Evolutionary conservation across 2,888 invertebrate genomes (phyloP).

Genomic region (Patella depressa): DNA sequence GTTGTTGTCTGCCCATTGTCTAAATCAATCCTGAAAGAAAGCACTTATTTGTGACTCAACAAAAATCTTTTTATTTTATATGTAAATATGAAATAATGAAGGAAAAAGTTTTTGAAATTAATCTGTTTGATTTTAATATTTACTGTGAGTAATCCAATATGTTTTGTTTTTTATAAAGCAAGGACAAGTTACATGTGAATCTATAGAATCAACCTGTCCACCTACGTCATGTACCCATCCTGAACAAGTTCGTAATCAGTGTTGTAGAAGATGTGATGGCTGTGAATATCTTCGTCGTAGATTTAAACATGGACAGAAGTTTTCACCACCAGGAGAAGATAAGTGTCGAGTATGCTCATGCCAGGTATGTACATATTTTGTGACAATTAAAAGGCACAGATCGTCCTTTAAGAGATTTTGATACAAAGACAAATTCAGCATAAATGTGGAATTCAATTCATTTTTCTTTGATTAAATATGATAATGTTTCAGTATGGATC

Average conservation of each 20-base stretch:
- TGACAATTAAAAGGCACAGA: neutral
- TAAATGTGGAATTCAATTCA: too few species aligned
- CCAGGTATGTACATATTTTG: slow-evolving; percentile 40
- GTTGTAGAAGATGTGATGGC: slow-evolving; percentile 58
- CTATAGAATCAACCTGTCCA: slow-evolving; percentile 46
- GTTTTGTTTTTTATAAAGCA: slow-evolving; percentile 31
- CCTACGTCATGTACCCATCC: slow-evolving; percentile 54
- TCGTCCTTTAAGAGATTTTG: too few species aligned
- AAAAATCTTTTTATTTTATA: neutral
- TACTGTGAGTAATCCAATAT: neutral
- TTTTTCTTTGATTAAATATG: too few species aligned
- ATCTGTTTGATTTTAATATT: neutral
- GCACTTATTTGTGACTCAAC: too few species aligned
- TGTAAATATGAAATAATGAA: neutral
- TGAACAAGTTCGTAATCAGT: slow-evolving; percentile 47
- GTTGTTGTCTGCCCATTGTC: too few species aligned
- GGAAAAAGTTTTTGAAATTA: neutral
- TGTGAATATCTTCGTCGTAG: slow-evolving; percentile 54
- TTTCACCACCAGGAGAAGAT: slow-evolving; percentile 54
- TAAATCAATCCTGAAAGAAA: too few species aligned
- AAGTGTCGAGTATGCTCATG: slow-evolving; percentile 56
- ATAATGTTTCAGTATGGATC: slow-evolving; percentile 50
- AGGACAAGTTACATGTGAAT: slow-evolving; percentile 50
- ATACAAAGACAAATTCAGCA: too few species aligned
- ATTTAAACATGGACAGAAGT: slow-evolving; percentile 60